Base-by-base conservation (phyloP, 1,140 invertebrate genomes). In the Leptinotarsa undecemlineata region DNA sequence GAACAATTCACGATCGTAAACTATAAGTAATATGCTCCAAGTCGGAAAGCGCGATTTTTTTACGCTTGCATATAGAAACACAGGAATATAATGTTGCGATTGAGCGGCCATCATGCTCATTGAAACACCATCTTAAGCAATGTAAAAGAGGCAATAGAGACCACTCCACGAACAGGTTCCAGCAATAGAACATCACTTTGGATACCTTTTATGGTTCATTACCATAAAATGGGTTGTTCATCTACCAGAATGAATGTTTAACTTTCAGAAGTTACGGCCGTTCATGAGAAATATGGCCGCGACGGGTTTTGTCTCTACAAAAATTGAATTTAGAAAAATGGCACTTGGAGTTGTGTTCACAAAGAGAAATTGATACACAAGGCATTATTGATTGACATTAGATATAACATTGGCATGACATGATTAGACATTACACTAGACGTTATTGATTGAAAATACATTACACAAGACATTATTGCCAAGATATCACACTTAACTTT, bases 181-280 rank as follows among this genome's bases (percentile, higher is more conserved):
- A 19, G 33, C n/a, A 3, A 68, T 19, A 47, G 66, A 68, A 68
- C 66, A 68, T 68, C 66, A 68, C 66, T 68, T 47, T 47, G 66
- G 66, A 42, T 68, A 42, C 66, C 66, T 47, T 68, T 68, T 68
- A 68, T 42, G n/a, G 66, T 33, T 68, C 66, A 68, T 47, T 68
- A 68, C 42, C 66, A 68, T 68, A 68, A 68, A 68, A 68, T 68
- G 66, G 66, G 23, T 68, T 68, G 66, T 68, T 68, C 66, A 68
- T 68, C 42, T 68, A 42, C 42, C 51, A n/a, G 17, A 57, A 57
- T 57, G 51, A 57, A 57, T 57, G 5, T 57, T 57, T 57, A 57
- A 57, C 15, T 57, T n/a, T 57, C 51, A 57, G 51, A 57, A 57
- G 51, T 57, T 57, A 57, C n/a, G 15, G 51, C n/a, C 51, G n/a